Evolutionary conservation across 2,888 invertebrate species (phyloP), one percentile per base, ranked within the genome.

Genomic region (Drosophila quinaria): DNA sequence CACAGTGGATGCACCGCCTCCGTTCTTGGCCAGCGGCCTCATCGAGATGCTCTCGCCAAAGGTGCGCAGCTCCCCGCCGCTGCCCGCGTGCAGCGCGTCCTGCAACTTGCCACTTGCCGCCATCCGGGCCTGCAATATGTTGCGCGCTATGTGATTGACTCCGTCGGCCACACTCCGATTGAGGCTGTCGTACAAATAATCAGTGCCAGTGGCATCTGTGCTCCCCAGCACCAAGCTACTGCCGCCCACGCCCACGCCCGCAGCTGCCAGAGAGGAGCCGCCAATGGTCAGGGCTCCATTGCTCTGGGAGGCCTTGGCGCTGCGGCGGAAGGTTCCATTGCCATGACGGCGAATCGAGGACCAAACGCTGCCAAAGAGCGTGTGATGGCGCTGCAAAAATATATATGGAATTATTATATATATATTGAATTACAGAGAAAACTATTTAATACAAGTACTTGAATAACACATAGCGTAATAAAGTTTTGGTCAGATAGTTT

Each of bases 291-390:
- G 69, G 1, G 86, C 82, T 1, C 90, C 89, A 56, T 91, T 91
- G 65, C 83, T 81, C 42, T 91, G 90, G 0, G 74, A 72, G n/a
- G 90, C 87, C 75, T 89, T 89, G 56, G 81, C 85, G 59, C 82
- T 88, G 29, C 91, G 90, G 0, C 89, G 83, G 71, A 92, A 92
- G 25, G 91, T 91, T 37, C 87, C 91, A 49, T 94, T 94, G 5
- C 94, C 95, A 84, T 96, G 96, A 70, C 97, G 95, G 90, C 97
- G 94, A 94, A 98, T 97, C 71, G 98, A 97, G 9, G 98, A 97
- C 98, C 98, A 98, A 33, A 98, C 98, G 89, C 97, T 98, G 61
- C 99, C 99, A 91, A 99, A 99, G 55, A 99, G 94, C 51, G 98
- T 97, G 93, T 99, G 99, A 92, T 99, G 98, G 91, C 99, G 95